phyloP scores from a whole-genome alignment of 2,888 invertebrate genomes.

The Amblyjoppa proteus region DNA sequence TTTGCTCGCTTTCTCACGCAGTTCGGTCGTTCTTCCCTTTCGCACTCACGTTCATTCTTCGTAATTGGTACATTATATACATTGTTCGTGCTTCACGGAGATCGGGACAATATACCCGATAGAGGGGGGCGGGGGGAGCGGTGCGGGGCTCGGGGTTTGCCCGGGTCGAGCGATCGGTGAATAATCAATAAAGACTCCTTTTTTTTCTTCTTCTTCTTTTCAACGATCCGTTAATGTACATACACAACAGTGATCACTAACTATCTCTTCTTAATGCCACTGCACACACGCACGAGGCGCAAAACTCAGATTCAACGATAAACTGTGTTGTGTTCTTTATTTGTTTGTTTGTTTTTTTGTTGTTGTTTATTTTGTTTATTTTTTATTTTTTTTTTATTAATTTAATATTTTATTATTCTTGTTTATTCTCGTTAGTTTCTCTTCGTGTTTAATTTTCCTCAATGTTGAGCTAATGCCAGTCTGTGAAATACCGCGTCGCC shows the following conservation, averaged over 20 bases:
- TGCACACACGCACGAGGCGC: slow-evolving; percentile 81
- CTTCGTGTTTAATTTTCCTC: slow-evolving; percentile 45
- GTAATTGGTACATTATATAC: slow-evolving; percentile 70
- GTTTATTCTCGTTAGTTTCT: slow-evolving; percentile 18
- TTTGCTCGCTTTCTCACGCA: slow-evolving; percentile 38
- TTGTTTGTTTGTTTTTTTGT: slow-evolving; percentile 57
- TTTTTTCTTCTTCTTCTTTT: slow-evolving; percentile 34
- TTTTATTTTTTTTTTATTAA: slow-evolving; percentile 41
- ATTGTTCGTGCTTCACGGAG: slow-evolving; percentile 65
- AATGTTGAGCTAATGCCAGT: slow-evolving; percentile 78
- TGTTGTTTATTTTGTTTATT: slow-evolving; percentile 34
- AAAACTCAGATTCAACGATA: slow-evolving; percentile 80
- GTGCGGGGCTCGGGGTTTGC: slow-evolving; percentile 53
- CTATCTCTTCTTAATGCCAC: slow-evolving; percentile 79
- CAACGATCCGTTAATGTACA: slow-evolving; percentile 76
- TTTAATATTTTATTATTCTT: slow-evolving; percentile 34
- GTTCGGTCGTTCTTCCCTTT: slow-evolving; percentile 34
- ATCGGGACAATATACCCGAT: slow-evolving; percentile 49
- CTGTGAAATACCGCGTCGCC: slow-evolving; percentile 81
- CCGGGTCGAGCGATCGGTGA: slow-evolving; percentile 74
- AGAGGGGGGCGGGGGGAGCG: slow-evolving; percentile 9
- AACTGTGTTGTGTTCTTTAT: slow-evolving; percentile 75
- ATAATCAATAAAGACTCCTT: slow-evolving; percentile 63
- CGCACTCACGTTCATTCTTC: slow-evolving; percentile 58
- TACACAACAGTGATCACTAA: slow-evolving; percentile 76